Percentiles rank a stretch among this genome's conserved stretches.
Evolutionary conservation across 2,113 vertebrate species (phyloP).

Genomic region (Sakesphorus luctuosus): DNA sequence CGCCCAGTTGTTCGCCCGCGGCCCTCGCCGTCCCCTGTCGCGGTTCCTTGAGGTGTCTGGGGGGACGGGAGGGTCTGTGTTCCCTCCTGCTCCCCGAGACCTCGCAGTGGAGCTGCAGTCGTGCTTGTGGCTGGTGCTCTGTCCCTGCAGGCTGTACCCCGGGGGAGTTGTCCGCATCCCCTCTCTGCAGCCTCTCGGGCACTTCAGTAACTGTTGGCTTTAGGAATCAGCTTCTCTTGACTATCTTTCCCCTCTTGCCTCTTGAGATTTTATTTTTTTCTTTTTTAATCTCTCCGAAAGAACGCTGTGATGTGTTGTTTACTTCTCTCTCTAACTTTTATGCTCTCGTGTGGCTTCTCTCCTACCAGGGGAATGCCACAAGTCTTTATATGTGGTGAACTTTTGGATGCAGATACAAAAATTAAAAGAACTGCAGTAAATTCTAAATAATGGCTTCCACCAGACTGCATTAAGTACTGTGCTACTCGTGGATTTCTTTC

Average conservation of each 20-base stretch:
- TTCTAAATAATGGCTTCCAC: neutral
- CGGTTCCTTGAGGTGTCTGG: too few species aligned
- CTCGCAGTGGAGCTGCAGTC: rapidly evolving
- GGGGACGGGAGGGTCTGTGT: neutral
- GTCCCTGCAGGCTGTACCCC: neutral
- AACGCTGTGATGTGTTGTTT: neutral
- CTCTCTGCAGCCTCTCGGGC: neutral
- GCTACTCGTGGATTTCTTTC: neutral
- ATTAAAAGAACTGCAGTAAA: neutral
- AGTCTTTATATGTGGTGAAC: neutral
- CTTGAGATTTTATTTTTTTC: neutral
- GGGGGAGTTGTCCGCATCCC: neutral
- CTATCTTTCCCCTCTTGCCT: neutral
- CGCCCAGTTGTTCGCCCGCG: neutral
- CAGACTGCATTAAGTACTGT: neutral
- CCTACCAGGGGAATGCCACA: neutral
- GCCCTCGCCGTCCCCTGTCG: too few species aligned
- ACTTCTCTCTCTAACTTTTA: neutral
- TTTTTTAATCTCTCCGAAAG: neutral
- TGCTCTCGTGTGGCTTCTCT: neutral
- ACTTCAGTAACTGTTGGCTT: too few species aligned
- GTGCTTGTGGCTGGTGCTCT: neutral
- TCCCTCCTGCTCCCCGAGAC: neutral
- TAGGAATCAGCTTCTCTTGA: neutral
- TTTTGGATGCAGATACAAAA: neutral